Evolutionary conservation across 1,140 invertebrate genomes (phyloP).

Genomic region (Teleogryllus occipitalis): DNA sequence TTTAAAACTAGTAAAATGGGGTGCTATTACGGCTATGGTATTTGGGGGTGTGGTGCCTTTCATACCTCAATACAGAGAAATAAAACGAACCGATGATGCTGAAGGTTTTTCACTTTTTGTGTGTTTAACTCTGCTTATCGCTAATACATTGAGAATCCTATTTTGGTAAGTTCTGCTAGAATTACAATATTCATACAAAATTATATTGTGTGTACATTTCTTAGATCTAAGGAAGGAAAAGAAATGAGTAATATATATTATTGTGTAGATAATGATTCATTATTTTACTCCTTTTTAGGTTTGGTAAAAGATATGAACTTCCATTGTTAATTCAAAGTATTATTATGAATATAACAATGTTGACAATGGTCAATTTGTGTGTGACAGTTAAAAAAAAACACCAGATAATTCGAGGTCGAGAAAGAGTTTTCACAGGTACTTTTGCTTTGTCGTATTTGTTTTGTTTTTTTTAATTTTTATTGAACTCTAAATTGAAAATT

Average conservation of each 20-base stretch:
- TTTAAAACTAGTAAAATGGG: slow-evolving; percentile 29
- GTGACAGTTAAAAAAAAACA: slow-evolving; percentile 77
- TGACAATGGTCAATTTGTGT: slow-evolving; percentile 90
- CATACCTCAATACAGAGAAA: slow-evolving; percentile 91
- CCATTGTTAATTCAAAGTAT: slow-evolving; percentile 93
- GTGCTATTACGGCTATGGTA: slow-evolving; percentile 63
- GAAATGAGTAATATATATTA: not conserved
- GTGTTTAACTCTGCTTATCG: slow-evolving; percentile 86
- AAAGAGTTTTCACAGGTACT: slow-evolving; percentile 71
- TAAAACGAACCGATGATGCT: slow-evolving; percentile 79
- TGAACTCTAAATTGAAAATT: too few relatives aligned
- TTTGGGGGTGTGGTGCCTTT: slow-evolving; percentile 82
- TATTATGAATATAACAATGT: slow-evolving; percentile 95
- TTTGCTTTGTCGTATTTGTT: too few relatives aligned
- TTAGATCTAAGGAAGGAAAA: not conserved
- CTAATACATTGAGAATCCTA: slow-evolving; percentile 91
- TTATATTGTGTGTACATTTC: too few relatives aligned
- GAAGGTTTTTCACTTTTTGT: slow-evolving; percentile 96
- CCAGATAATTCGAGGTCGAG: slow-evolving; percentile 64
- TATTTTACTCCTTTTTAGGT: slow-evolving; percentile 58
- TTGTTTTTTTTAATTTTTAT: too few relatives aligned
- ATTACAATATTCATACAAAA: too few relatives aligned
- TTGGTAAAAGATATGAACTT: slow-evolving; percentile 92
- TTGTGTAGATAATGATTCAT: not conserved
- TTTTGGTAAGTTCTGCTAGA: slow-evolving; percentile 75